A percentile compares a stretch with the other conserved stretches of the same genome.
phyloP scores from a whole-genome alignment of 2,888 invertebrate genomes.

The Salpingus planirostris region DNA sequence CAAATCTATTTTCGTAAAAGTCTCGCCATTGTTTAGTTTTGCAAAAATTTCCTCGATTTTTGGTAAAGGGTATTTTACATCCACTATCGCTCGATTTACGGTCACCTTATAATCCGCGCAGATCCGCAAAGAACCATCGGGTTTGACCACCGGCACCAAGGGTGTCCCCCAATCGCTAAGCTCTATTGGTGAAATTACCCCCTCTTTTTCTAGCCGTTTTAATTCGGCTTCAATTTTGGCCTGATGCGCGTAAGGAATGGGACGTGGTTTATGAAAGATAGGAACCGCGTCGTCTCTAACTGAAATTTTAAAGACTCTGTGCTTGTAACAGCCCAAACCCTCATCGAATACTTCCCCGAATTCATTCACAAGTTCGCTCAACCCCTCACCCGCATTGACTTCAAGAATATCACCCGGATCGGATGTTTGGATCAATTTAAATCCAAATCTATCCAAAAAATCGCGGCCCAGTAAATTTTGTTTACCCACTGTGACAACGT shows the following conservation, averaged over 20 bases:
- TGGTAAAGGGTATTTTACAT: conserved; percentile 16
- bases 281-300: not conserved
- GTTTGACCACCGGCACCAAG: conserved; percentile 21
- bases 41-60: conserved; percentile 17
- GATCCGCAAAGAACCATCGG: conserved; percentile 16
- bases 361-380: not conserved
- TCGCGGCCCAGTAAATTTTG: conserved; percentile 1
- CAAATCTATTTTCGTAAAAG: conserved; percentile 9
- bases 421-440: conserved; percentile 1
- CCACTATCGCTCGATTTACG: too few species aligned
- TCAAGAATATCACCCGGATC: not conserved
- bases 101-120: conserved; percentile 26
- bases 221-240: conserved; percentile 14
- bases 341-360: conserved; percentile 1
- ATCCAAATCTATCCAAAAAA: not conserved
- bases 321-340: too few species aligned
- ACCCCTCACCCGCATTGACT: not conserved
- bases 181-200: conserved; percentile 8
- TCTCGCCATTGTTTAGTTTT: conserved; percentile 12
- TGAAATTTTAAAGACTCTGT: conserved; percentile 1
- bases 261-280: not conserved
- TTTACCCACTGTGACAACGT: not conserved
- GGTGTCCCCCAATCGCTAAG: conserved; percentile 21
- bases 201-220: conserved; percentile 11
- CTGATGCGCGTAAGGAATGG: conserved; percentile 15